Conservation (phyloP, 2,888 invertebrate species). For the Eubasilissa splendida region DNA sequence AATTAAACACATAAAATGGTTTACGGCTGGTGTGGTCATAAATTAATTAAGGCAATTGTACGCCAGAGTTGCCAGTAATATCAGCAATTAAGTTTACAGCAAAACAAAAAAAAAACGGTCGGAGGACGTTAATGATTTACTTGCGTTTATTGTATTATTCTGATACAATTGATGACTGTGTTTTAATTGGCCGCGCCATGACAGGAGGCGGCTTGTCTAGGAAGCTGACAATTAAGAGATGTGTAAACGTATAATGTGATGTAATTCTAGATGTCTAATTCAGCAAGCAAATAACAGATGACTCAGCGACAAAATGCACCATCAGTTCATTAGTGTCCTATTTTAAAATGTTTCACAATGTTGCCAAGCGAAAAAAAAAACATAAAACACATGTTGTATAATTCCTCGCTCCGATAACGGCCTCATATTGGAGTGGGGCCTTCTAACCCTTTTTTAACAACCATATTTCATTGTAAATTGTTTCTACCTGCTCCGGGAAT, state of each 20-base stretch:
- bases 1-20: slow-evolving; percentile 48
- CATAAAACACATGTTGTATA: slow-evolving; percentile 1
- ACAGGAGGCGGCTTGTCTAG: too few relatives aligned
- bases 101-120: slow-evolving; percentile 21
- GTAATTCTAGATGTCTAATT: too few relatives aligned
- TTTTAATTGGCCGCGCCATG: too few relatives aligned
- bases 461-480: slow-evolving; percentile 1
- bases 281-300: too few relatives aligned
- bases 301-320: too few relatives aligned
- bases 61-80: slow-evolving; percentile 27
- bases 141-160: not conserved
- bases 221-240: too few relatives aligned
- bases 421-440: slow-evolving; percentile 1
- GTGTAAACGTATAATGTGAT: too few relatives aligned
- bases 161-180: too few relatives aligned
- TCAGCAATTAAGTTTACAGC: slow-evolving; percentile 30
- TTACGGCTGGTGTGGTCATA: slow-evolving; percentile 41
- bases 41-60: slow-evolving; percentile 48
- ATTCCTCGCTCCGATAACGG: slow-evolving; percentile 21
- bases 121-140: slow-evolving; percentile 17
- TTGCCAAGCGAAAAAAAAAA: not conserved
- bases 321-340: too few relatives aligned
- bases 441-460: slow-evolving; percentile 27
- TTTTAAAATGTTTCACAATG: too few relatives aligned
- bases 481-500: slow-evolving; percentile 33